These are phyloP conservation scores for Micromesistius poutassou DNA, from an alignment of 2,797 vertebrate species.

Conservation along the genomic window DNA sequence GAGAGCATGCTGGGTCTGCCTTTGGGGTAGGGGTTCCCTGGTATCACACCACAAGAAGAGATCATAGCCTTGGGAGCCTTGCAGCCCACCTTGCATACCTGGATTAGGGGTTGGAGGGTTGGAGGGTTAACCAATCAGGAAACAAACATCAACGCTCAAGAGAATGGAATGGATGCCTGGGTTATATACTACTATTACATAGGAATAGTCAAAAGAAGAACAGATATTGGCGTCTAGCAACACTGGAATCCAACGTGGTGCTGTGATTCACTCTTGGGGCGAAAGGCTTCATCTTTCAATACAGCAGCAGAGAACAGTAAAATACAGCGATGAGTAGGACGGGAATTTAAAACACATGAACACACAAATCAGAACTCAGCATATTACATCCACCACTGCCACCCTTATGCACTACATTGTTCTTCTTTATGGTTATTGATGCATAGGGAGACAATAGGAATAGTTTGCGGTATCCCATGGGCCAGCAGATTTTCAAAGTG, in stretches of 20 bases:
- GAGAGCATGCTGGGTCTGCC: slow-evolving; percentile 92
- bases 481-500: not conserved
- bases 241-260: not conserved
- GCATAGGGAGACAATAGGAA: no score
- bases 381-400: no score
- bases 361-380: no score
- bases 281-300: not conserved
- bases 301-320: no score
- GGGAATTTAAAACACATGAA: no score
- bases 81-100: slow-evolving; percentile 96
- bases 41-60: slow-evolving; percentile 96
- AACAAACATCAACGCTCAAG: not conserved
- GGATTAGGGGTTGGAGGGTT: slow-evolving; percentile 23
- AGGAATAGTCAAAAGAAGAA: no score
- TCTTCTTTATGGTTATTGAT: no score
- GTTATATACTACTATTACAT: not conserved
- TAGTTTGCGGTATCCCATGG: no score
- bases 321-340: no score
- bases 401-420: no score
- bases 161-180: not conserved
- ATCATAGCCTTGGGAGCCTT: slow-evolving; percentile 98
- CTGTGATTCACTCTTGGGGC: not conserved
- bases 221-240: no score
- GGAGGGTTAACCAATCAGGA: not conserved
- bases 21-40: slow-evolving; percentile 98